Base-by-base conservation (phyloP, 1,140 invertebrate genomes). In the Camponotus vicinus region DNA sequence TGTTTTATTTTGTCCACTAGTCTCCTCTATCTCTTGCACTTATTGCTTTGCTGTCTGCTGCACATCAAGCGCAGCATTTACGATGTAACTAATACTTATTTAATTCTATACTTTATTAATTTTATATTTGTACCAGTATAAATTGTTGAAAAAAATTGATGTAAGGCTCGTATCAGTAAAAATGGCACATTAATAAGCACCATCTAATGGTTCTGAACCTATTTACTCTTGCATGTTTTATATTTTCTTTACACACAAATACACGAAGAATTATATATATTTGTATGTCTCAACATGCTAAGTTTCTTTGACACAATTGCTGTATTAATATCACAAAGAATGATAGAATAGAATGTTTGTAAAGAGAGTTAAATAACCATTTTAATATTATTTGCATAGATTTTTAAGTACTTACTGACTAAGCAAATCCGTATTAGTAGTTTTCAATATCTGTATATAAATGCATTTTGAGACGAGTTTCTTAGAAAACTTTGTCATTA, bases 391-490 rank as follows among this genome's bases (percentile, higher is more conserved):
- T 21, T 45, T n/a, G 34, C 8, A n/a, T 82, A 61, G 4, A 63
- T 18, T 73, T 64, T 73, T 64, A 71, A 42, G 80, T 93, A 96
- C 96, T 97, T 95, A 97, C 96, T 97, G 96, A 76, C 97, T 97
- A 45, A 99, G 95, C 79, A 99, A 96, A 88, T 98, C 97, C 1
- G 97, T 96, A 91, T 98, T 97, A n/a, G 98, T 99, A 63, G 97
- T 97, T 95, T 98, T 98, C 66, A 99, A 95, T 91, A 99, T 99
- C 94, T 99, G 98, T 86, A 99, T 97, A 93, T 99, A 99, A 90
- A 99, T 98, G 95, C 98, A 99, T 96, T 98, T 98, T 90, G 98
- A 99, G 49, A 99, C 98, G 75, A 99, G 95, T 94, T 99, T 99
- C 93, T 98, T 98, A 0, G 98, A 99, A 96, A 98, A 99, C 94